Base-by-base conservation (phyloP, 30 jellyfish, hydroid and myxozoan genomes). In the Aurelia sp. region DNA sequence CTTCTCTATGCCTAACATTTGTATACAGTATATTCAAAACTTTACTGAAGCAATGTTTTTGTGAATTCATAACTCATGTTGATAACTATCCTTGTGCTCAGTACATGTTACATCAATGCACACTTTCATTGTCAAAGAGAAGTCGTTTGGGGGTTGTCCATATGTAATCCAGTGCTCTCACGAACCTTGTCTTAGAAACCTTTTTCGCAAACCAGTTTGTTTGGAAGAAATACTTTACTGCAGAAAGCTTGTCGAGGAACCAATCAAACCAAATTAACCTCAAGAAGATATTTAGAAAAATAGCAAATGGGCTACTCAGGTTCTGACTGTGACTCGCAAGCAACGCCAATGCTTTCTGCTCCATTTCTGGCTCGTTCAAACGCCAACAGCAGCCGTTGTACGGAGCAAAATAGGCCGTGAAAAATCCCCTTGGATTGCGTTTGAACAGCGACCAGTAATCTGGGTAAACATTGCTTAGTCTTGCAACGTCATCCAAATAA, bases 71-170 rank as follows among this genome's bases (percentile, higher is more conserved):
- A 0, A 0, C 13, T 44, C 16, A 44, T 44, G 15, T 44, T 44
- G 55, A 44, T 44, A 6, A 8, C 8, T 2, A 44, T 44, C 10
- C 11, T 40, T 4, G 51, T 40, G 51, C 3, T 40, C 0, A 40
- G 51, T 40, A 27, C 10, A 44, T 44, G 55, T 44, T 44, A 12
- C 37, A 31, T 31, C 22, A 50, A 63, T 78, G 89, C n/a, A 84
- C 76, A 12, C 85, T 69, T 59, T 71, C 65, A 35, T 74, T 79
- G 48, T 92, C 98, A 76, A 92, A 92, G 62, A 92, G 86, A 40
- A 27, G 78, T 55, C 97, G 66, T 75, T 92, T 92, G 4, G 98
- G 98, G 16, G 96, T 82, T 21, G 96, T 80, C 98, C 98, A 92
- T 40, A 86, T 59, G 67, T 83, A 82, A 76, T 92, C 89, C 23